Evolutionary conservation across 2,113 vertebrate genomes (phyloP).

Genomic region (Rhegmatorhina hoffmannsi): DNA sequence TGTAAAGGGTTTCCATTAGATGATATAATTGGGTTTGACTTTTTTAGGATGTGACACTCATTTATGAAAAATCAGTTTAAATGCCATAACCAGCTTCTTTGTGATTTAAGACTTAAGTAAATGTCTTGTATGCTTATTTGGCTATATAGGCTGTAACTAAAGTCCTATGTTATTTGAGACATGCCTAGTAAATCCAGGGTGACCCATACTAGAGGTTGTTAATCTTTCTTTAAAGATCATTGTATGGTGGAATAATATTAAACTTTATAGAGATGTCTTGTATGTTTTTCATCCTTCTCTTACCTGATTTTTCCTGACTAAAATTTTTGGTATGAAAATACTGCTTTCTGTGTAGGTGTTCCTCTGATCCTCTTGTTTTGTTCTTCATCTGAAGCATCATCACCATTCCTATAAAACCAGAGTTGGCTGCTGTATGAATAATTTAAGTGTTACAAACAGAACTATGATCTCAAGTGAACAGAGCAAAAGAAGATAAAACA

Average conservation of each 20-base stretch:
- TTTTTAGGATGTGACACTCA: neutral
- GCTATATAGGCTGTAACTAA: neutral
- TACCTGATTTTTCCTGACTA: neutral
- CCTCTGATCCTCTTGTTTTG: conserved; percentile 3
- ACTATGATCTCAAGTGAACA: neutral
- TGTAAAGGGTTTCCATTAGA: neutral
- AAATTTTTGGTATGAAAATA: neutral
- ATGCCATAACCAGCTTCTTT: neutral
- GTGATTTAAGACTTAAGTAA: neutral
- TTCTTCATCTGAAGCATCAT: conserved; percentile 11
- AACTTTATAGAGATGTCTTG: neutral
- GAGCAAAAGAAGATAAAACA: neutral
- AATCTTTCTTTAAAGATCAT: neutral
- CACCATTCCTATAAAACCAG: conserved; percentile 1
- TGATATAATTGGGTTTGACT: neutral
- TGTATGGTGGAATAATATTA: neutral
- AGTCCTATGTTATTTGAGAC: neutral
- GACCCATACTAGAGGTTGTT: neutral
- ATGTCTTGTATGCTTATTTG: neutral
- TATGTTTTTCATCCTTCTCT: neutral
- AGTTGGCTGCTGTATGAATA: conserved; percentile 19
- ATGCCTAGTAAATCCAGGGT: neutral
- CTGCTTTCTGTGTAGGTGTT: neutral
- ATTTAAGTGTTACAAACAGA: conserved; percentile 24
- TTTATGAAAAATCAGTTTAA: neutral